These are phyloP conservation scores for Prionchulus punctatus DNA, from an alignment of 2,888 invertebrate species.

Conservation along the genomic window DNA sequence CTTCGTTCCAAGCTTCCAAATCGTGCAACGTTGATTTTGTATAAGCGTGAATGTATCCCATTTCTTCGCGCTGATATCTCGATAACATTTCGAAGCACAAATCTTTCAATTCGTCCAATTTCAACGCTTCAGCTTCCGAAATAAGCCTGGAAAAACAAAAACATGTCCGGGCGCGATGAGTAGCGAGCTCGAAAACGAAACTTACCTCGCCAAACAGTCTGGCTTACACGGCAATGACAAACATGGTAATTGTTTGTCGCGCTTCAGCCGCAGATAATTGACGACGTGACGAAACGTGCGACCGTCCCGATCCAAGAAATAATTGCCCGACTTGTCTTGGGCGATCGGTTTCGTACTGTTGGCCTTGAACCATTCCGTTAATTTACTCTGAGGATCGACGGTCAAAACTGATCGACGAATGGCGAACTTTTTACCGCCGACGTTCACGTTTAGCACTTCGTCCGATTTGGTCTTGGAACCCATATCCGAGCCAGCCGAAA, in stretches of 20 bases:
- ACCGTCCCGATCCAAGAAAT: constrained; percentile 95
- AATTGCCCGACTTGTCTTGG: constrained; percentile 42
- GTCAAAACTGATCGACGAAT: constrained; percentile 20
- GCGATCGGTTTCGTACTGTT: neutral
- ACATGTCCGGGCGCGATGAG: too few relatives aligned
- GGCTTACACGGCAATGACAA: neutral
- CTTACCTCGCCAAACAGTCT: constrained; percentile 10
- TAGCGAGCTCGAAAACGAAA: too few relatives aligned
- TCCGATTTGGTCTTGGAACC: constrained; percentile 13
- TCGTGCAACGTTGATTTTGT: constrained; percentile 1
- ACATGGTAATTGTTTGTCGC: constrained; percentile 27
- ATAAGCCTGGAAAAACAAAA: too few relatives aligned
- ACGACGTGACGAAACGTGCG: constrained; percentile 92
- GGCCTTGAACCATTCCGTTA: constrained; percentile 11
- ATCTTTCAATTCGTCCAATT: constrained; percentile 11
- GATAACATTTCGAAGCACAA: constrained; percentile 12
- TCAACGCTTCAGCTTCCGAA: constrained; percentile 10
- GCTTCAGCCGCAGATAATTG: constrained; percentile 82
- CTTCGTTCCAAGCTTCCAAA: constrained; percentile 4
- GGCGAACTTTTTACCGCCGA: constrained; percentile 29
- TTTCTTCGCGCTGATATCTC: constrained; percentile 10
- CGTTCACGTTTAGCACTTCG: constrained; percentile 29
- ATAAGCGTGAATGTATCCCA: constrained; percentile 7
- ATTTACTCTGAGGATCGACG: constrained; percentile 23
- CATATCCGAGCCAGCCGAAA: neutral